Percentiles rank a stretch among this genome's conserved stretches.
phyloP scores from a whole-genome alignment of 2,113 vertebrate genomes.

The Peromyscus maniculatus region DNA sequence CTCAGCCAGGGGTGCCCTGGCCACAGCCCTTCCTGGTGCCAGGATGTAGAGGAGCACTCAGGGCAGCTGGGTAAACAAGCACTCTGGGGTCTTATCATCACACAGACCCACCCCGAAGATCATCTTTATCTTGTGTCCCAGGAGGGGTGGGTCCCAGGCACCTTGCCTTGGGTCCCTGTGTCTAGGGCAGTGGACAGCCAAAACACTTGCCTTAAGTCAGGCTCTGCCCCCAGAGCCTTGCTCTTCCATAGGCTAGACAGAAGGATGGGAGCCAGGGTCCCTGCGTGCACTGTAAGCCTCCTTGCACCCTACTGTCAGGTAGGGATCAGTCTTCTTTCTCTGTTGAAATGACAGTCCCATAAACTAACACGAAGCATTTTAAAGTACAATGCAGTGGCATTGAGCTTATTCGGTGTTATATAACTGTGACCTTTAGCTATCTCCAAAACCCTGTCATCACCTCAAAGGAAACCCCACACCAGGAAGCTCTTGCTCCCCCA shows the following conservation, averaged over 20 bases:
- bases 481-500: neutral
- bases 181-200: neutral
- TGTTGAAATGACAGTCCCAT: neutral
- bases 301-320: neutral
- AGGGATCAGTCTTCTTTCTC: neutral
- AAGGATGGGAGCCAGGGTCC: neutral
- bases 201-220: no score
- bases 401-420: neutral
- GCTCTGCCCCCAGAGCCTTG: neutral
- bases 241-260: neutral
- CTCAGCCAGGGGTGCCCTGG: neutral
- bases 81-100: neutral
- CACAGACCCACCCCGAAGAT: neutral
- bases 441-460: neutral
- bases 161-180: neutral
- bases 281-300: neutral
- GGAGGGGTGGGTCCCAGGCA: neutral
- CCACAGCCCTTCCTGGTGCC: neutral
- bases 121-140: slow-evolving; percentile 1
- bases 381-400: neutral
- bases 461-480: neutral
- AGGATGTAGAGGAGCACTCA: neutral
- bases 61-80: neutral
- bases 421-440: neutral
- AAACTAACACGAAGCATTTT: neutral